phyloP scores from a whole-genome alignment of 2,797 vertebrate genomes.

The Phataginus tetradactyla region DNA sequence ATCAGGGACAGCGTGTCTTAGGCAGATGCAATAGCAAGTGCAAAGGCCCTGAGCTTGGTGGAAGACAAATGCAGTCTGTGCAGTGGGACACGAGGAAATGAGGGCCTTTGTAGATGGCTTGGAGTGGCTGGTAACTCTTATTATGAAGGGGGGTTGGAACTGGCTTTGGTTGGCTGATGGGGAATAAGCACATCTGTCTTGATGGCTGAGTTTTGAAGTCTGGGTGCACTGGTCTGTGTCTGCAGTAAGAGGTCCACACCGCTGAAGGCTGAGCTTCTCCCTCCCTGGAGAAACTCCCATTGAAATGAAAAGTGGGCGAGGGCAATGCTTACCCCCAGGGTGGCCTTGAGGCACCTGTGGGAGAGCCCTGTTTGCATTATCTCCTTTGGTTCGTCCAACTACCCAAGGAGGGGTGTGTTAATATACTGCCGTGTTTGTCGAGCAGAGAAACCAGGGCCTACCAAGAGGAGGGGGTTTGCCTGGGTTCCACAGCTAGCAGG shows the following conservation, averaged over 20 bases:
- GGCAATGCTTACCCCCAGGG: not conserved
- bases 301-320: not conserved
- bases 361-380: rapidly evolving
- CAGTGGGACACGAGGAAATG: too few species aligned
- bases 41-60: not conserved
- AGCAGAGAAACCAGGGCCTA: not conserved
- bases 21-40: not conserved
- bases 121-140: not conserved
- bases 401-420: not conserved
- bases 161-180: not conserved
- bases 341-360: not conserved
- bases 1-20: not conserved
- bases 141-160: not conserved
- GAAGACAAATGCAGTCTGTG: not conserved
- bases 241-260: not conserved
- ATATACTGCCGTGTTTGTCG: not conserved
- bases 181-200: not conserved
- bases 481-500: rapidly evolving
- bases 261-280: not conserved
- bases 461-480: not conserved
- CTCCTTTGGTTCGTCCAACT: not conserved
- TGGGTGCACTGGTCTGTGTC: not conserved
- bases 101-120: not conserved
- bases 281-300: not conserved
- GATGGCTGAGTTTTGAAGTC: not conserved